Conservation (phyloP, 2,888 invertebrate species). For the Agrilus mali region DNA sequence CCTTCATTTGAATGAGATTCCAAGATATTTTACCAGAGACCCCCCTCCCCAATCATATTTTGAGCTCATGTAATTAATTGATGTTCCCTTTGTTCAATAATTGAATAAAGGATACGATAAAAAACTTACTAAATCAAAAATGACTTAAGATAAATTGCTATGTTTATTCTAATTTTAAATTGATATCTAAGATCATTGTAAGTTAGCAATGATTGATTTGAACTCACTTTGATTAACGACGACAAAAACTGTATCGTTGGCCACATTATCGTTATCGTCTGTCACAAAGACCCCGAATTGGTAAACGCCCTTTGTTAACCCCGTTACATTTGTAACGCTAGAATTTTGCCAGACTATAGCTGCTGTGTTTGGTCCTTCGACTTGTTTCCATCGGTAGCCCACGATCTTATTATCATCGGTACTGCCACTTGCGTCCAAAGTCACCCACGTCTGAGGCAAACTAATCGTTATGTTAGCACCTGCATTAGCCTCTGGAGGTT, state of each 20-base stretch:
- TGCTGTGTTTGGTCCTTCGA: slow-evolving; percentile 54
- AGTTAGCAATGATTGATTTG: neutral
- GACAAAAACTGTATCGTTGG: slow-evolving; percentile 56
- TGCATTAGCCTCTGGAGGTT: slow-evolving; percentile 63
- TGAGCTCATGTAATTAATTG: no score
- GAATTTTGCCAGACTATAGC: slow-evolving; percentile 28
- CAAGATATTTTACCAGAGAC: no score
- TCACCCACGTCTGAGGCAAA: slow-evolving; percentile 69
- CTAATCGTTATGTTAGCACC: slow-evolving; percentile 58
- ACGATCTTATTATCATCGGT: slow-evolving; percentile 72
- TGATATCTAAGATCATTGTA: neutral
- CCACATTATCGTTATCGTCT: slow-evolving; percentile 75
- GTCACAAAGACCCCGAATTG: slow-evolving; percentile 67
- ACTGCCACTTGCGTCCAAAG: slow-evolving; percentile 61
- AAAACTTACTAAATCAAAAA: no score
- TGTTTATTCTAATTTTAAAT: no score
- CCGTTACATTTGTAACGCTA: slow-evolving; percentile 60
- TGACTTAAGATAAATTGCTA: no score
- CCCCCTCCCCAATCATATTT: no score
- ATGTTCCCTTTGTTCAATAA: no score
- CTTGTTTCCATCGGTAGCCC: slow-evolving; percentile 73
- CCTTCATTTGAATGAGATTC: no score
- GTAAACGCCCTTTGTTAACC: slow-evolving; percentile 74
- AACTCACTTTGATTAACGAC: slow-evolving; percentile 75
- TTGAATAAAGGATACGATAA: no score